Evolutionary conservation across 2,113 vertebrate species (phyloP).

Genomic region (Tylochromis polylepis): DNA sequence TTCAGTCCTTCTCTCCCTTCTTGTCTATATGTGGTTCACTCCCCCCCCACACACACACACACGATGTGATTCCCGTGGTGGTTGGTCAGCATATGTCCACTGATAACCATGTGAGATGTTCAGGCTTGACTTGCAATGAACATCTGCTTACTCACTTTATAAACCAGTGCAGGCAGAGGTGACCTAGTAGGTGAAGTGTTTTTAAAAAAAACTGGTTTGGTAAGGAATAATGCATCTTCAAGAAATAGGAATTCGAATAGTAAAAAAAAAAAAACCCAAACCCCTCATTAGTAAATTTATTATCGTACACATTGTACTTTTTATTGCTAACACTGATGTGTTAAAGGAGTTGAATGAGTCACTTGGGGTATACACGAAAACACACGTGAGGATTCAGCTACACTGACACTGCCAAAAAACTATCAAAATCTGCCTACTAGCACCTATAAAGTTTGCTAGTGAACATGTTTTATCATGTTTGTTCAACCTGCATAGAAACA

Average conservation of each 20-base stretch:
- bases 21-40: conserved; percentile 2
- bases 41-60: not conserved
- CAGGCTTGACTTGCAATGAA: conserved; percentile 8
- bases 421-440: not conserved
- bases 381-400: not conserved
- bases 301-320: not conserved
- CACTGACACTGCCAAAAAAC: not conserved
- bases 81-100: not conserved
- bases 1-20: not conserved
- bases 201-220: not conserved
- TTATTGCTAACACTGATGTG: not conserved
- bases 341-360: not conserved
- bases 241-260: not conserved
- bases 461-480: not conserved
- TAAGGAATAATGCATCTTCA: not conserved
- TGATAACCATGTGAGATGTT: not conserved
- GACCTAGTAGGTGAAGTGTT: not conserved
- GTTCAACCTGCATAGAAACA: not conserved
- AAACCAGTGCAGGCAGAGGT: not conserved
- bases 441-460: not conserved
- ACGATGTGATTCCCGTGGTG: not conserved
- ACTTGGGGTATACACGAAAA: not conserved
- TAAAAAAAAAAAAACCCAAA: accelerated
- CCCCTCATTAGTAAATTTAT: not conserved
- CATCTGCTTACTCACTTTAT: not conserved